A percentile compares a stretch with the other conserved stretches of the same genome.
Conservation (phyloP, 2,113 vertebrate species). For the Heteronetta atricapilla region DNA sequence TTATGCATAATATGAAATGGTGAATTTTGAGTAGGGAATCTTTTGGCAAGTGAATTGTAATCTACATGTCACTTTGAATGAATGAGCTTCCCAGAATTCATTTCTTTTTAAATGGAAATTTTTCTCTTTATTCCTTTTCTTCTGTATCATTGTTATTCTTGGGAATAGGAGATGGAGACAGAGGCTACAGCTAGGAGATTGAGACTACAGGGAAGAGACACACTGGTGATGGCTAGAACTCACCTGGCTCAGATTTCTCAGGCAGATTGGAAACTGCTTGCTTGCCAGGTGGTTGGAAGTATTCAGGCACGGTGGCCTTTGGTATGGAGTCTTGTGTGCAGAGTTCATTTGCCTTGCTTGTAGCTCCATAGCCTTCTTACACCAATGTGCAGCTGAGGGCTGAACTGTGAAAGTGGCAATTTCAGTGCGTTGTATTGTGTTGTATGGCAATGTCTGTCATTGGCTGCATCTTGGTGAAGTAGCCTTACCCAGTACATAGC, state of each 20-base stretch:
- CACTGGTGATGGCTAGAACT: not conserved
- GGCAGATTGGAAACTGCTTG: not conserved
- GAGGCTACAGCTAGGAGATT: not conserved
- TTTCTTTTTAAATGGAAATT: conserved; percentile 27
- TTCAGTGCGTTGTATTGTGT: not conserved
- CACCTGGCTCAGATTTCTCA: not conserved
- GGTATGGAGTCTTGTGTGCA: not conserved
- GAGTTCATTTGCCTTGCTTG: not conserved
- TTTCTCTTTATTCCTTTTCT: not conserved
- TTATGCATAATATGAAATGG: conserved; percentile 10
- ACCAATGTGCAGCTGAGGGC: not conserved
- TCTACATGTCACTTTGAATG: not conserved
- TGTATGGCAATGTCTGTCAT: not conserved
- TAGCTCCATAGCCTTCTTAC: not conserved
- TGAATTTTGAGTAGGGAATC: conserved; percentile 50
- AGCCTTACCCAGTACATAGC: not conserved
- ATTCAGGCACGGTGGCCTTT: not conserved
- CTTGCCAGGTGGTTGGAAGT: not conserved
- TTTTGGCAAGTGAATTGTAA: conserved; percentile 35
- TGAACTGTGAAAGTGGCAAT: not conserved
- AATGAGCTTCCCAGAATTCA: conserved; percentile 16
- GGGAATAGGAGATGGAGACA: not conserved
- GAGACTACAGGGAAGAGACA: not conserved
- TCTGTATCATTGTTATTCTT: not conserved
- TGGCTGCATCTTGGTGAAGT: not conserved